phyloP scores from a whole-genome alignment of 2,888 invertebrate genomes.

The Erynnis tages region DNA sequence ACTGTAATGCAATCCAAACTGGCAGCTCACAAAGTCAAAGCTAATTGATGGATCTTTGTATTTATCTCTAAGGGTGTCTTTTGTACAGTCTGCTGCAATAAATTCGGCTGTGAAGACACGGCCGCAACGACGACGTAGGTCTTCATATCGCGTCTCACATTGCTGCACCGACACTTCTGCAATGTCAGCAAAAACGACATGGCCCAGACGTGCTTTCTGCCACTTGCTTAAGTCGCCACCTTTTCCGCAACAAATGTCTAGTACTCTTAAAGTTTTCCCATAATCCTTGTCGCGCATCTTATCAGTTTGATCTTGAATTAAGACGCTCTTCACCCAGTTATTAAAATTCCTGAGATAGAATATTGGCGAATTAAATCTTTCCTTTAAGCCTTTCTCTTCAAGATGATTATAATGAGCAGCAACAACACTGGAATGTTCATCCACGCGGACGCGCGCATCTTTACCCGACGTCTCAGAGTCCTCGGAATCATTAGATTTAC shows the following conservation, averaged over 20 bases:
- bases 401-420: conserved; percentile 97
- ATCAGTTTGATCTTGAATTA: conserved; percentile 91
- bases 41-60: conserved; percentile 89
- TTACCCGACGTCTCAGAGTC: not conserved
- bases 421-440: conserved; percentile 84
- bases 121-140: conserved; percentile 77
- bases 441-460: too few species aligned
- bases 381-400: conserved; percentile 89
- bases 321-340: conserved; percentile 98
- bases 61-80: conserved; percentile 87
- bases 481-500: not conserved
- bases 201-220: conserved; percentile 90
- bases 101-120: conserved; percentile 92
- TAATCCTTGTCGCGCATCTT: conserved; percentile 85
- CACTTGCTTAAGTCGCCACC: conserved; percentile 99
- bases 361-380: conserved; percentile 93
- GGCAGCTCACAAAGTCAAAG: conserved; percentile 96
- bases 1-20: conserved; percentile 99
- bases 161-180: conserved; percentile 96
- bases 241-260: conserved; percentile 99
- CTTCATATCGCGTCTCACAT: conserved; percentile 91
- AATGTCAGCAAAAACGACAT: conserved; percentile 95
- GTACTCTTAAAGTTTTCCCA: conserved; percentile 86
- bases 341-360: conserved; percentile 98
- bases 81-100: conserved; percentile 95